phyloP scores from a whole-genome alignment of 1,140 invertebrate species.

The Protaetia brevitarsis region DNA sequence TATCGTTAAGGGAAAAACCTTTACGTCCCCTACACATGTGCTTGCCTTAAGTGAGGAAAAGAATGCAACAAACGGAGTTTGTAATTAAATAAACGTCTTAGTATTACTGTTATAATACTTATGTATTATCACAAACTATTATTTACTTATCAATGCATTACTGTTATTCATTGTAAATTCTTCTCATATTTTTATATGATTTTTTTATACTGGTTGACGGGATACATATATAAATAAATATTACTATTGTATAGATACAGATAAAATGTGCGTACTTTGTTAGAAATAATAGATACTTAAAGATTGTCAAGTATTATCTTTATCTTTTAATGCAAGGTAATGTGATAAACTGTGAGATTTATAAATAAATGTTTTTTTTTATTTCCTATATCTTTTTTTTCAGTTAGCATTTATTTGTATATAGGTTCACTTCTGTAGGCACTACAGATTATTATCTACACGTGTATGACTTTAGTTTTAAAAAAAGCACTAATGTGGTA shows the following conservation, averaged over 20 bases:
- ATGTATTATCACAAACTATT: too few relatives aligned
- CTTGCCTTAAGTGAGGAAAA: not conserved
- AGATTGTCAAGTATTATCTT: not conserved
- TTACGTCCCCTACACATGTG: not conserved
- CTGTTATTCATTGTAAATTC: not conserved
- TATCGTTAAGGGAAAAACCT: not conserved
- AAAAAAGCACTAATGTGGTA: too few relatives aligned
- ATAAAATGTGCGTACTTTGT: too few relatives aligned
- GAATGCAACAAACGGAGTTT: not conserved
- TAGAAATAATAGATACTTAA: too few relatives aligned
- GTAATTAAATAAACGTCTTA: not conserved
- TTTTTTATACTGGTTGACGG: too few relatives aligned
- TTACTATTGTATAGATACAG: too few relatives aligned
- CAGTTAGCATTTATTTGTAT: too few relatives aligned
- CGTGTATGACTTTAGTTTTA: too few relatives aligned
- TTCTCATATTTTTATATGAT: too few relatives aligned
- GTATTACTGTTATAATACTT: not conserved
- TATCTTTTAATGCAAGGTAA: not conserved
- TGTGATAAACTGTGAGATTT: constrained; percentile 3
- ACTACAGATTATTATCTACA: too few relatives aligned
- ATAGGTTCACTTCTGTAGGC: too few relatives aligned
- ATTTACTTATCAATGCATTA: not conserved
- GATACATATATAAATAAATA: too few relatives aligned
- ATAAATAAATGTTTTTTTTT: not conserved
- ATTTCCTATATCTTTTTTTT: not conserved